Evolutionary conservation across 53 echinoderm and acorn worm species (phyloP), one percentile per base, ranked within the genome.

Genomic region (Astropecten irregularis): DNA sequence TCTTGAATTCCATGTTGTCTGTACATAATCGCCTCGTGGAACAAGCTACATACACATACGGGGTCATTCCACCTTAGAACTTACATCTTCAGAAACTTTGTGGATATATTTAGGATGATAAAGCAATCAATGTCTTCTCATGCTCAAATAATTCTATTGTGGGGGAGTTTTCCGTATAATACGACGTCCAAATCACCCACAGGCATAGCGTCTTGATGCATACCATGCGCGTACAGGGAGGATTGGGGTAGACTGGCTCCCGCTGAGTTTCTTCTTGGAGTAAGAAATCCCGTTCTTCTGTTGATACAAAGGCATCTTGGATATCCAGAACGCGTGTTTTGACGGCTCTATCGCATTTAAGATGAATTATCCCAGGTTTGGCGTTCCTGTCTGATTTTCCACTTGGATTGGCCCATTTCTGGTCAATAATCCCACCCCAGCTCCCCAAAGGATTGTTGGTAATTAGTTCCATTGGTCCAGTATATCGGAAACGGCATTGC

Each of bases 361-460:
- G 34, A 20, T 39, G 13, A 7, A n/a, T n/a, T n/a, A n/a, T n/a
- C n/a, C n/a, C n/a, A n/a, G n/a, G n/a, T n/a, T n/a, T 22, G 6
- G 57, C 55, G 27, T 54, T 52, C 20, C 74, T 74, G 74, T 74
- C 3, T 40, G 74, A 74, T 74, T 74, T 74, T 74, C 74, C 74
- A 74, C 38, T 35, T 31, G 54, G 73, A 54, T 36, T 23, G 35
- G 49, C 55, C 56, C 38, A 49, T 22, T 73, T 50, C 73, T 35
- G 10, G 30, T 18, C 32, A 23, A 36, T 37, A 27, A 21, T 38
- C 21, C 16, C 38, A 32, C 22, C 18, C 31, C 50, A 33, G 52
- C 71, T 33, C n/a, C 25, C 56, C 56, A 74, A 56, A 57, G 74
- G 39, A 22, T 28, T 22, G 74, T 26, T 37, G 35, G 74, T 74